Percentiles rank a stretch among this genome's conserved stretches.
Conservation (phyloP, 2,888 invertebrate genomes). For the Conus canariensis region DNA sequence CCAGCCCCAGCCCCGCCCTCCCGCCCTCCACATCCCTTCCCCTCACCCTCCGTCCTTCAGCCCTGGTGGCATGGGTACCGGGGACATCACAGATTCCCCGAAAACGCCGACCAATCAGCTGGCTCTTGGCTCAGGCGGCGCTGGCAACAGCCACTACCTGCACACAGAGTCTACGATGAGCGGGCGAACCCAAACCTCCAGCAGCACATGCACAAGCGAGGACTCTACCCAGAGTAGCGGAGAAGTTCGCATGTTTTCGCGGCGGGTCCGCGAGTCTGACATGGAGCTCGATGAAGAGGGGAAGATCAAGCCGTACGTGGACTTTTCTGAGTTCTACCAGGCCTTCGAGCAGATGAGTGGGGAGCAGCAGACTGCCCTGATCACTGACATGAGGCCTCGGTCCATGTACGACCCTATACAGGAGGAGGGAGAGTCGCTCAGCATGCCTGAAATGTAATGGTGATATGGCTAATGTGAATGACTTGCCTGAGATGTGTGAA, state of each 20-base stretch:
- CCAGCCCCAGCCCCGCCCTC: slow-evolving; percentile 42
- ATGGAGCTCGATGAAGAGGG: slow-evolving; percentile 84
- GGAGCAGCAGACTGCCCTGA: slow-evolving; percentile 67
- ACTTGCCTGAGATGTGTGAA: neutral
- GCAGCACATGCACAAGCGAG: slow-evolving; percentile 67
- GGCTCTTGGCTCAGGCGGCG: slow-evolving; percentile 36
- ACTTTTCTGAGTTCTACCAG: slow-evolving; percentile 86
- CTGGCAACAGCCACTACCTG: slow-evolving; percentile 50
- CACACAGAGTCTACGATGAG: slow-evolving; percentile 49
- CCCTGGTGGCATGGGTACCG: slow-evolving; percentile 20
- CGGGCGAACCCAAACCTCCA: slow-evolving; percentile 52
- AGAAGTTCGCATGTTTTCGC: slow-evolving; percentile 60
- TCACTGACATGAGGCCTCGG: slow-evolving; percentile 70
- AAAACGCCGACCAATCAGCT: slow-evolving; percentile 48
- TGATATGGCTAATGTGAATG: neutral
- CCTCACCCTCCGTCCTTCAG: slow-evolving; percentile 22
- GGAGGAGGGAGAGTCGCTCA: slow-evolving; percentile 65
- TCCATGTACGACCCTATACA: slow-evolving; percentile 73
- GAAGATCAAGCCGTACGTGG: slow-evolving; percentile 88
- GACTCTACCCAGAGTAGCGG: slow-evolving; percentile 75
- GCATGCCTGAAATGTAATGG: slow-evolving; percentile 51
- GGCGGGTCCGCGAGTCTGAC: slow-evolving; percentile 57
- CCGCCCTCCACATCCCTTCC: slow-evolving; percentile 50
- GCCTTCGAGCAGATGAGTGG: slow-evolving; percentile 73
- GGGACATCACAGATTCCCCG: slow-evolving; percentile 40